Base-by-base conservation (phyloP, 2,888 invertebrate genomes). In the Amblyjoppa fuscipennis region DNA sequence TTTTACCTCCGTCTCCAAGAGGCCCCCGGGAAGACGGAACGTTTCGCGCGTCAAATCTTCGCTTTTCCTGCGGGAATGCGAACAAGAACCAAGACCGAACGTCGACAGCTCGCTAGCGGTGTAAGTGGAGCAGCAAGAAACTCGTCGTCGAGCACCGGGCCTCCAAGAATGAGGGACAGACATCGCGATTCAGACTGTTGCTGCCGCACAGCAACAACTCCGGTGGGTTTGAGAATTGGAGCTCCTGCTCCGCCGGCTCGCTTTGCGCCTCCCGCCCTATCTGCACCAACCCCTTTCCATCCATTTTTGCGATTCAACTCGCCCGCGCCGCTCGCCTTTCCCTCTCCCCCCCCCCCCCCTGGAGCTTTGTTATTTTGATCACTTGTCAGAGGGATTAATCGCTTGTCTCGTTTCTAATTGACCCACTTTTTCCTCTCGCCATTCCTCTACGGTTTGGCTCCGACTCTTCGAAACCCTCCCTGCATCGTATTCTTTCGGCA, bases 391-490 rank as follows among this genome's bases (percentile, higher is more conserved):
- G 51, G 49, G 53, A 82, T 82, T 75, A 82, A 82, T 70, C 77
- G 81, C 78, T 70, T 71, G 70, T 79, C 85, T 79, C 75, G 83
- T 83, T 82, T 83, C 66, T 76, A 85, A 83, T 80, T 71, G 83
- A 80, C 85, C 80, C 83, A 80, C 85, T 83, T 83, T 78, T 78
- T 85, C 56, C 59, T 61, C 84, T 31, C 75, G 59, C 68, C 53
- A 4, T 7, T 56, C 53, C 28, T 61, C 16, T 5, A 11, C 70
- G 51, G 59, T 68, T 11, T 28, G 34, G 53, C 53, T 77, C 53
- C n/a, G 0, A 7, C 45, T 45, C 45, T 13, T 13, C 45, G 45
- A 45, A 3, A 41, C 3, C 59, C 56, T 59, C 41, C 34, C 25
- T 13, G 25, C 28, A 13, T 70, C 70, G n/a, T 16, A 61, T 53